Conservation (phyloP, 2,113 vertebrate species). For the Tenrec ecaudatus region DNA sequence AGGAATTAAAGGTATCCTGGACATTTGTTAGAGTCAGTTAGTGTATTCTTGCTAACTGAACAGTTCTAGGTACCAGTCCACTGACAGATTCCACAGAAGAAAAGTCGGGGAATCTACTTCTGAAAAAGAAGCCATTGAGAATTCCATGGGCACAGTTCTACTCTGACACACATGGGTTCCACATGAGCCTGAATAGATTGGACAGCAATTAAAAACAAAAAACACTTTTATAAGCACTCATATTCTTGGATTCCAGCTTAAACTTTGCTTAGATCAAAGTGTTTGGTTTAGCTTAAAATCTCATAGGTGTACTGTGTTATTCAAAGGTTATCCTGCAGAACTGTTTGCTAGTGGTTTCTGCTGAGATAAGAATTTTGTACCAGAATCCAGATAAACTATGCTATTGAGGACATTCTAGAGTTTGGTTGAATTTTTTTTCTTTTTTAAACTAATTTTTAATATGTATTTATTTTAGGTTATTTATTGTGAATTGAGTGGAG, state of each 20-base stretch:
- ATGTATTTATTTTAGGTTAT: background rate
- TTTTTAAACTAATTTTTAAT: conserved; percentile 4
- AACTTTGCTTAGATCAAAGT: background rate
- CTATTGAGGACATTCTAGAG: background rate
- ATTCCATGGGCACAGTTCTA: background rate
- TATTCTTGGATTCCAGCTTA: background rate
- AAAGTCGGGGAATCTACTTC: background rate
- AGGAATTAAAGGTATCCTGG: background rate
- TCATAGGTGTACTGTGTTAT: background rate
- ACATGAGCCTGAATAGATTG: background rate
- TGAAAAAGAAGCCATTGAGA: background rate
- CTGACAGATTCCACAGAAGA: background rate
- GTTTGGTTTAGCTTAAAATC: background rate
- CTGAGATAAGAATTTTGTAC: background rate
- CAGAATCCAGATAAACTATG: background rate
- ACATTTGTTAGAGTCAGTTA: background rate
- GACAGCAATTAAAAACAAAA: background rate
- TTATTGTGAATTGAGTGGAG: no score
- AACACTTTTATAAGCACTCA: background rate
- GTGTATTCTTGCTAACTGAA: background rate
- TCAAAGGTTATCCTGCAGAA: background rate
- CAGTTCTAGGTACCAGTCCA: background rate
- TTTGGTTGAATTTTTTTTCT: conserved; percentile 2
- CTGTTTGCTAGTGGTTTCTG: background rate
- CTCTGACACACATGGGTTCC: background rate